A percentile compares a stretch with the other conserved stretches of the same genome.
These are phyloP conservation scores for Scaptomyza flava DNA, from an alignment of 2,888 invertebrate genomes.

Conservation along the genomic window DNA sequence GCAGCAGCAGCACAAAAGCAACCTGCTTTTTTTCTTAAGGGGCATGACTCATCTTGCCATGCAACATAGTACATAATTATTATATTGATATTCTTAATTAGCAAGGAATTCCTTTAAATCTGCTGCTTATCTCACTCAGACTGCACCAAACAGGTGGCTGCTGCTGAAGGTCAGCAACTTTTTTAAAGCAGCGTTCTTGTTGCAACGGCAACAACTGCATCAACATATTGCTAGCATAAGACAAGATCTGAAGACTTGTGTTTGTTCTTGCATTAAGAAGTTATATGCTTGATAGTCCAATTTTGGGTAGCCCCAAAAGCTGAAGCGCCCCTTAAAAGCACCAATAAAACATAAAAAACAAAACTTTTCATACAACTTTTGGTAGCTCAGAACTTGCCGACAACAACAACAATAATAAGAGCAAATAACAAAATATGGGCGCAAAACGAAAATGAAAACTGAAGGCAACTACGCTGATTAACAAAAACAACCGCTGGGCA, in stretches of 20 bases:
- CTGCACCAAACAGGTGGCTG: conserved; percentile 67
- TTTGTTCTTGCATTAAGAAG: neutral
- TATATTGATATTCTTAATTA: conserved; percentile 71
- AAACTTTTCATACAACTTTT: conserved; percentile 5
- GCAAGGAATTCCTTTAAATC: conserved; percentile 49
- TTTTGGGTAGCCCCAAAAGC: conserved; percentile 26
- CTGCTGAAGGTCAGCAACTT: conserved; percentile 73
- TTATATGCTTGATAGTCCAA: neutral
- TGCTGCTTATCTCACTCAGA: conserved; percentile 15
- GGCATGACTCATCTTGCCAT: conserved; percentile 41
- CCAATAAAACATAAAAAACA: conserved; percentile 4
- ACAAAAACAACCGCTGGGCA: conserved; percentile 33
- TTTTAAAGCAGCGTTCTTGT: conserved; percentile 28
- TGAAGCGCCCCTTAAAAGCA: conserved; percentile 12
- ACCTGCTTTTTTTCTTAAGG: conserved; percentile 7
- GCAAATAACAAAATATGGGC: conserved; percentile 41
- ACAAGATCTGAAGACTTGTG: conserved; percentile 5
- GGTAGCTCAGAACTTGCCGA: conserved; percentile 42
- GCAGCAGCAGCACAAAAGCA: conserved; percentile 11
- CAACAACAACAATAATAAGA: conserved; percentile 20
- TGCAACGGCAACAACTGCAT: conserved; percentile 24
- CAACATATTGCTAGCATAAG: conserved; percentile 1
- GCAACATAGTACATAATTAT: conserved; percentile 59
- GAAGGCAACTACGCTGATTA: conserved; percentile 40
- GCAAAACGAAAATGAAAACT: conserved; percentile 73